Conservation (phyloP, 2,797 vertebrate genomes). For the Ispidina lecontei region DNA sequence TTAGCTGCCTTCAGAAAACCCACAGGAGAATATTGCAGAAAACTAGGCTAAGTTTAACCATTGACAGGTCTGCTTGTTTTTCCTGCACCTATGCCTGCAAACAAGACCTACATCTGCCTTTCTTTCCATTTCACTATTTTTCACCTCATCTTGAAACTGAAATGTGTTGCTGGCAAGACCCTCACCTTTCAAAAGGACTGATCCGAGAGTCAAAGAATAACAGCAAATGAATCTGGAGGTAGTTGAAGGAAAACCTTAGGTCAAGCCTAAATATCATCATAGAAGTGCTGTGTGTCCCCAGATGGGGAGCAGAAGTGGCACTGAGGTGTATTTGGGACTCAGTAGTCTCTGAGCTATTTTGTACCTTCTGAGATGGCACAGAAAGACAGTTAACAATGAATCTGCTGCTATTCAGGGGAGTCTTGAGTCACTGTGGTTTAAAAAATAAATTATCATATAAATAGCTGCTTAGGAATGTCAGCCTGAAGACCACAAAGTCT, state of each 20-base stretch:
- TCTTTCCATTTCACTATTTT: background rate
- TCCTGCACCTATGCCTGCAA: background rate
- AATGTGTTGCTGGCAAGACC: background rate
- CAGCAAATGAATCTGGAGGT: background rate
- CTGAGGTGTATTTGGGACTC: background rate
- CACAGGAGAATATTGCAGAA: background rate
- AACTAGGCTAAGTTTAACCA: background rate
- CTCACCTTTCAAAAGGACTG: background rate
- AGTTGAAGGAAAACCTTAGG: background rate
- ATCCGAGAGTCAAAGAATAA: background rate
- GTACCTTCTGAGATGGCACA: background rate
- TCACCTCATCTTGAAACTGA: background rate
- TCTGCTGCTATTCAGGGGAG: slow-evolving; percentile 13
- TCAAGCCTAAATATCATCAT: background rate
- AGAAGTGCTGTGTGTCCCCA: background rate
- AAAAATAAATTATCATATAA: slow-evolving; percentile 65
- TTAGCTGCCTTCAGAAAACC: background rate
- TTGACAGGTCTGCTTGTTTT: background rate
- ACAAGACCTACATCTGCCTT: background rate
- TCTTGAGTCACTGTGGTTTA: slow-evolving; percentile 46
- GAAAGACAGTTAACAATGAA: slow-evolving; percentile 7
- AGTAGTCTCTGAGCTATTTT: background rate
- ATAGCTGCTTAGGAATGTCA: slow-evolving; percentile 57
- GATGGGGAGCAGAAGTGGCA: background rate
- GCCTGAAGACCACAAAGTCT: slow-evolving; percentile 32